These are phyloP conservation scores for Ia io DNA, from an alignment of 2,113 vertebrate species.

Conservation along the genomic window DNA sequence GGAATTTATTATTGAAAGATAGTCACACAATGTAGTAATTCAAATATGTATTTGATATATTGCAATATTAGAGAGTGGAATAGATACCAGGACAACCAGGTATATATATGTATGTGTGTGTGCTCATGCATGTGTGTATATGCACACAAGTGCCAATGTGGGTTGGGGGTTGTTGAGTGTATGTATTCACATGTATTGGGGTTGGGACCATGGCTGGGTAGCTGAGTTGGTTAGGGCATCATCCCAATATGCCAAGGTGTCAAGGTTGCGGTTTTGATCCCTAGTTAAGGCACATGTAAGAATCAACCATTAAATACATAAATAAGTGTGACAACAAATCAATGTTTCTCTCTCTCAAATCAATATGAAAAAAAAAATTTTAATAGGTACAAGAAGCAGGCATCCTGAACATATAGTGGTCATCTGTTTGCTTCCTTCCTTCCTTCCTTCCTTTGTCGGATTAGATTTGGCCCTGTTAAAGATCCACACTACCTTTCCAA, in stretches of 20 bases:
- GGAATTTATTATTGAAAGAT: background rate
- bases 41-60: background rate
- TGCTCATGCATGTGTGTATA: background rate
- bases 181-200: background rate
- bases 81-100: background rate
- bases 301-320: background rate
- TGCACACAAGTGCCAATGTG: background rate
- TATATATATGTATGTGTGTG: fast-evolving
- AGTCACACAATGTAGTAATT: background rate
- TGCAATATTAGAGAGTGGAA: background rate
- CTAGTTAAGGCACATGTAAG: background rate
- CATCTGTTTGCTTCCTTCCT: background rate
- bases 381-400: background rate
- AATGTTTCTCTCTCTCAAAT: background rate
- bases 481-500: background rate
- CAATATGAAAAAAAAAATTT: background rate
- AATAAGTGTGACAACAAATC: background rate
- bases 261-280: background rate
- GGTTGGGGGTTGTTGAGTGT: background rate
- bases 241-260: background rate
- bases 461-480: background rate
- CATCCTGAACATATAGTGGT: background rate
- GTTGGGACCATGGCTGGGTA: background rate
- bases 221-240: background rate
- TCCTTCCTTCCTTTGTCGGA: background rate